Base-by-base conservation (phyloP, 2,113 vertebrate species). In the Gambusia affinis region DNA sequence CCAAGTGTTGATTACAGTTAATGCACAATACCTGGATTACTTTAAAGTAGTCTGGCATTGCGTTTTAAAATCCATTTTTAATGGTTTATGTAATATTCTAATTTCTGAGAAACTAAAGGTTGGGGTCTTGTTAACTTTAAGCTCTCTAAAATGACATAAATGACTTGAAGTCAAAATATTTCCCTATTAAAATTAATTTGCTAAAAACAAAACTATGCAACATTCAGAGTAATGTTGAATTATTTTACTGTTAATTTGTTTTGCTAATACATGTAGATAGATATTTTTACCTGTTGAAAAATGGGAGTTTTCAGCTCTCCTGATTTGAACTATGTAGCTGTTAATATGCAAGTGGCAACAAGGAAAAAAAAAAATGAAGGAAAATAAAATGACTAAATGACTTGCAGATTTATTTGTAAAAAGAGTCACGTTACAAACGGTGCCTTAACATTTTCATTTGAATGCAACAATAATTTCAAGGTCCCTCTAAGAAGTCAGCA, bases 321-420 rank as follows among this genome's bases (percentile, higher is more conserved):
- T 5, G 22, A 57, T 57, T 24, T 57, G 22, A 57, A n/a, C 51
- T n/a, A 8, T 24, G 24, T n/a, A 3, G 51, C 8, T 57, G 51
- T n/a, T 57, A n/a, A 57, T 8, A n/a, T 57, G 44, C 4, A 47
- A 19, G 15, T 6, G 44, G 42, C 44, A 17, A 47, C 17, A 47
- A 47, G 44, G 15, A 47, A 19, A 47, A 47, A 47, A 4, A 47
- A 19, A 5, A 4, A 37, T 2, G 33, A 39, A 1, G 12, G 11
- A 44, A 24, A 10, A 42, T 1, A 8, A 47, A 7, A 4, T 28
- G 12, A 7, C 22, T 35, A 70, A 33, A 35, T 57, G 17, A 35
- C 24, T 69, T 75, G 51, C 33, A 67, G 67, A 76, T 88, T 92
- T 92, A 93, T 93, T 88, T 90, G 74, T 64, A 92, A 87, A 80